These are phyloP conservation scores for Erythrocebus patas DNA, from an alignment of 2,113 vertebrate genomes.

Conservation along the genomic window DNA sequence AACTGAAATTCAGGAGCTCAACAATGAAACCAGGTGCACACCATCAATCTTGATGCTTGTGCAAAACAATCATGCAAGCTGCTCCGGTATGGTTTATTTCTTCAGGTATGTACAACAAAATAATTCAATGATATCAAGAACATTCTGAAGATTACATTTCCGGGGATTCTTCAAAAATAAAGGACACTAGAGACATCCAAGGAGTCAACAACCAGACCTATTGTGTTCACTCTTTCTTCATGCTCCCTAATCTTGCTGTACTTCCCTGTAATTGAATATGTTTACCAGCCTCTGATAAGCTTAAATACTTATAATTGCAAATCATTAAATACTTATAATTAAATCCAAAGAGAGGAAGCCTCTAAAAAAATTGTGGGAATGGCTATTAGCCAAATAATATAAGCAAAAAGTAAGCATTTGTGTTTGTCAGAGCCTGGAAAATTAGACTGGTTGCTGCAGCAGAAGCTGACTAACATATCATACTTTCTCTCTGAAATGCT, in stretches of 20 bases:
- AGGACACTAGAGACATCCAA: not conserved
- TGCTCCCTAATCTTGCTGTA: not conserved
- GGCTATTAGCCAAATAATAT: not conserved
- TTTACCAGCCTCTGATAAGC: not conserved
- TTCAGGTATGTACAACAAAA: too few species aligned
- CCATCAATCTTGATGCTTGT: too few species aligned
- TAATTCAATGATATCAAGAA: too few species aligned
- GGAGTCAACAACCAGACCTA: not conserved
- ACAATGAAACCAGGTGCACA: too few species aligned
- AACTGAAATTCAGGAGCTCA: too few species aligned
- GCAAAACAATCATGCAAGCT: too few species aligned
- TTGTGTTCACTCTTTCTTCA: not conserved
- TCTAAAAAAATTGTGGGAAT: not conserved
- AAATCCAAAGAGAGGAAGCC: not conserved
- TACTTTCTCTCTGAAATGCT: not conserved
- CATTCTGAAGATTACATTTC: too few species aligned
- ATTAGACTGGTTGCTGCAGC: not conserved
- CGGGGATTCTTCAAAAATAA: not conserved
- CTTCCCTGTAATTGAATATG: not conserved
- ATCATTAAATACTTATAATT: not conserved
- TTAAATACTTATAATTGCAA: not conserved
- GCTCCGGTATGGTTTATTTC: too few species aligned
- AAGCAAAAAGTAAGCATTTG: not conserved
- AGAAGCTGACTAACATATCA: not conserved
- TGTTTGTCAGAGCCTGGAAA: not conserved